Base-by-base conservation (phyloP, 2,797 vertebrate species). In the Poeciliopsis infans region DNA sequence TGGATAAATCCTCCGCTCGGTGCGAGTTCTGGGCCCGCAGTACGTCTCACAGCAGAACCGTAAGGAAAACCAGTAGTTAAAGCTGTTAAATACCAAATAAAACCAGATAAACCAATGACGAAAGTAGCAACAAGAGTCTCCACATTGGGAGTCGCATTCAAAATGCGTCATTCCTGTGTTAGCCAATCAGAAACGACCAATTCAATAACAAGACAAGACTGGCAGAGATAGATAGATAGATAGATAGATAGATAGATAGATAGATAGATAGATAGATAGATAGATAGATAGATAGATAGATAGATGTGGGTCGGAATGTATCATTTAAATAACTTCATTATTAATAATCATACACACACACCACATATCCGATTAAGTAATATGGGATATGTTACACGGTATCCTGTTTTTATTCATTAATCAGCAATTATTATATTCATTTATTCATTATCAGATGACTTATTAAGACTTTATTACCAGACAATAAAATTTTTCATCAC, bases 111-210 rank as follows among this genome's bases (percentile, higher is more conserved):
- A 61, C 15, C 25, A 20, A 74, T 43, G 55, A 59, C 18, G n/a
- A 68, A 20, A 28, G 12, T 45, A 66, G 59, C 72, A 81, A 45
- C 72, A 77, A 71, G 39, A 28, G 79, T 15, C 71, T 43, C 10
- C 69, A 70, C 71, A 39, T 18, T 72, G 13, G 4, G 53, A 31
- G 93, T 89, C 92, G 93, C 89, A 2, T 77, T 0, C 41, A 0
- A n/a, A 85, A 18, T 1, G 28, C 84, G 93, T 88, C 87, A 80
- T 43, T 31, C 2, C 0, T 0, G 5, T 7, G 20, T 6, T 0
- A 69, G 74, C 86, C 83, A 90, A 90, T 91, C 72, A 83, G 33
- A 82, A 20, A 28, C 33, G 7, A 28, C 43, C 20, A 46, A 16
- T 41, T 55, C 39, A 45, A 45, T n/a, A 41, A 43, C 66, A 69